Percentiles rank a stretch among this genome's conserved stretches.
Evolutionary conservation across 2,888 invertebrate genomes (phyloP).

Genomic region (Smittia sp.): DNA sequence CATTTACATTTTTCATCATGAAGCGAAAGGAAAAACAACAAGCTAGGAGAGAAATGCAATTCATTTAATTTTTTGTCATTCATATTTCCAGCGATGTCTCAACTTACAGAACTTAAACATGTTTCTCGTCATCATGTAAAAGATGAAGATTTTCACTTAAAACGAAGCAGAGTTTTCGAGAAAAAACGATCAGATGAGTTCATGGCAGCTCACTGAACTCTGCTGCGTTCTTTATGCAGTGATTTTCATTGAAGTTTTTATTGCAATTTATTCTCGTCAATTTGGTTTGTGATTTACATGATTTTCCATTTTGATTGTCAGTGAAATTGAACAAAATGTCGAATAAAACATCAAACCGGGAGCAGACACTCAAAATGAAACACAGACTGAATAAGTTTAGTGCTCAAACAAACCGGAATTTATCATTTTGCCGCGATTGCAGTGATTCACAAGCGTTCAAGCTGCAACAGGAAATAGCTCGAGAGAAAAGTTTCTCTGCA

Average conservation of each 20-base stretch:
- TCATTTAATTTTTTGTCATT: not conserved
- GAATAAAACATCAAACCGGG: too few relatives aligned
- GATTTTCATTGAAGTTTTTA: not conserved
- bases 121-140: too few relatives aligned
- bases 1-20: not conserved
- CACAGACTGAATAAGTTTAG: not conserved
- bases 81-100: not conserved
- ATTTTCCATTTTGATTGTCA: not conserved
- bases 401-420: not conserved
- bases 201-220: too few relatives aligned
- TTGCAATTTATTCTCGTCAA: slow-evolving; percentile 19
- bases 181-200: too few relatives aligned
- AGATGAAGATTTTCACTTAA: too few relatives aligned
- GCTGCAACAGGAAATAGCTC: not conserved
- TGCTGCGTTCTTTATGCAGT: too few relatives aligned
- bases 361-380: too few relatives aligned
- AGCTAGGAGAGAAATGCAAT: not conserved
- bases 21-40: not conserved
- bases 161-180: too few relatives aligned
- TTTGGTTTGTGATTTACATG: slow-evolving; percentile 23
- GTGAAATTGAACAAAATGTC: not conserved
- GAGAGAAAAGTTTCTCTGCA: not conserved
- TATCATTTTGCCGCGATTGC: too few relatives aligned
- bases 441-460: not conserved
- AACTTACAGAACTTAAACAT: too few relatives aligned